Conservation (phyloP, 2,797 vertebrate species). For the Phylloscopus collybita region DNA sequence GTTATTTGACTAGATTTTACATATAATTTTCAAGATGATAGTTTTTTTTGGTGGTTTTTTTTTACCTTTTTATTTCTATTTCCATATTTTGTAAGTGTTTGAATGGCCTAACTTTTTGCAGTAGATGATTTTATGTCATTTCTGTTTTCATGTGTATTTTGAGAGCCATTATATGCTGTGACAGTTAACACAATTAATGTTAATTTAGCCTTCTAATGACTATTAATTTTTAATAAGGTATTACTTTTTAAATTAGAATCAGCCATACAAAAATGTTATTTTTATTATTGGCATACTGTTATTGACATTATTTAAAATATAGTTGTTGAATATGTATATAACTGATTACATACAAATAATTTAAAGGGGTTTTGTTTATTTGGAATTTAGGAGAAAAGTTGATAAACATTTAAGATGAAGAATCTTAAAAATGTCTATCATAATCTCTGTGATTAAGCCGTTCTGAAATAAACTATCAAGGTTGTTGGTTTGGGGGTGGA, state of each 20-base stretch:
- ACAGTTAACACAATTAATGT: constrained; percentile 19
- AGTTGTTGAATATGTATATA: neutral
- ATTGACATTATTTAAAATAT: neutral
- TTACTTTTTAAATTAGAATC: constrained; percentile 1
- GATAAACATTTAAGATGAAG: neutral
- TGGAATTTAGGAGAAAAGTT: neutral
- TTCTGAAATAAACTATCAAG: constrained; percentile 34
- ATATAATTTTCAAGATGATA: neutral
- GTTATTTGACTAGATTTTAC: neutral
- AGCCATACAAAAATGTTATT: neutral
- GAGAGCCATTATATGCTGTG: neutral
- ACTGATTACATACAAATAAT: neutral
- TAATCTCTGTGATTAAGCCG: neutral
- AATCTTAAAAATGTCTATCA: neutral
- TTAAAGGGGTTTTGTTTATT: neutral
- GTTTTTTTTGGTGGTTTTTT: neutral
- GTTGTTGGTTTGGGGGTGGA: neutral
- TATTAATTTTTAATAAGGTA: constrained; percentile 39
- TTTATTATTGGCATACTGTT: neutral
- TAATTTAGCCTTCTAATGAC: constrained; percentile 34
- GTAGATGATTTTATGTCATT: neutral
- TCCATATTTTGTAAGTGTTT: neutral
- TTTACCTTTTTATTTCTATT: neutral
- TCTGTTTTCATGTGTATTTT: constrained; percentile 25
- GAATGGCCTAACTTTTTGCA: constrained; percentile 15